Conservation (phyloP, 2,797 vertebrate genomes). For the Gobio occitaniae region DNA sequence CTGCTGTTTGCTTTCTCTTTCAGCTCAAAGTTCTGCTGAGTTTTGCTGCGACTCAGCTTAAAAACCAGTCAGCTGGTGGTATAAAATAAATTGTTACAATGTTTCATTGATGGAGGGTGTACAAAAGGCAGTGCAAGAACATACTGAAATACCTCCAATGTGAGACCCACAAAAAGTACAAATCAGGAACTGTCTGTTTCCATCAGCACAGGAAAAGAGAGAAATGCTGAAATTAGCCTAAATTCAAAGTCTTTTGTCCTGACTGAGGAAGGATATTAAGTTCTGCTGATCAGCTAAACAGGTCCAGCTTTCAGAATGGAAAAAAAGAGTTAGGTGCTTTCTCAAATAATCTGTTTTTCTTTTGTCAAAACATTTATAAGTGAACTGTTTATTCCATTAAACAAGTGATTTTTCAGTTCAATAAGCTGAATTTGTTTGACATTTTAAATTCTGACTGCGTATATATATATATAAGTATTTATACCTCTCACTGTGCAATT, state of each 20-base stretch:
- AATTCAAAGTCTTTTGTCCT: conserved; percentile 44
- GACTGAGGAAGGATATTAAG: conserved; percentile 53
- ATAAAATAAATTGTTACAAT: conserved; percentile 14
- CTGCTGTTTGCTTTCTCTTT: conserved; percentile 1
- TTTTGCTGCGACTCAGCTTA: not conserved
- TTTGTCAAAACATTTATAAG: not conserved
- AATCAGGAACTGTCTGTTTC: conserved; percentile 45
- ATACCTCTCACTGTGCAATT: not conserved
- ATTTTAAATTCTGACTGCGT: not conserved
- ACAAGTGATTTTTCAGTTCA: not conserved
- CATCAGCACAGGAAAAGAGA: conserved; percentile 56
- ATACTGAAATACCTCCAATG: not conserved
- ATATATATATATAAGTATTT: not conserved
- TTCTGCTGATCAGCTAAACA: conserved; percentile 51
- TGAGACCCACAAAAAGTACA: not conserved
- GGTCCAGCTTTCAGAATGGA: conserved; percentile 1
- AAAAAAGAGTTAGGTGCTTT: not conserved
- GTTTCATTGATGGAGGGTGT: not conserved
- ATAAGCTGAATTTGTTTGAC: not conserved
- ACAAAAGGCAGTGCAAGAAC: not conserved
- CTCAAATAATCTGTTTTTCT: not conserved
- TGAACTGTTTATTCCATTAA: not conserved
- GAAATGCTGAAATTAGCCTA: conserved; percentile 35
- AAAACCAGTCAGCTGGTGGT: conserved; percentile 12
- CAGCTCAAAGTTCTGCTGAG: conserved; percentile 1